Evolutionary conservation across 2,113 vertebrate genomes (phyloP).

Genomic region (Tachycineta bicolor): DNA sequence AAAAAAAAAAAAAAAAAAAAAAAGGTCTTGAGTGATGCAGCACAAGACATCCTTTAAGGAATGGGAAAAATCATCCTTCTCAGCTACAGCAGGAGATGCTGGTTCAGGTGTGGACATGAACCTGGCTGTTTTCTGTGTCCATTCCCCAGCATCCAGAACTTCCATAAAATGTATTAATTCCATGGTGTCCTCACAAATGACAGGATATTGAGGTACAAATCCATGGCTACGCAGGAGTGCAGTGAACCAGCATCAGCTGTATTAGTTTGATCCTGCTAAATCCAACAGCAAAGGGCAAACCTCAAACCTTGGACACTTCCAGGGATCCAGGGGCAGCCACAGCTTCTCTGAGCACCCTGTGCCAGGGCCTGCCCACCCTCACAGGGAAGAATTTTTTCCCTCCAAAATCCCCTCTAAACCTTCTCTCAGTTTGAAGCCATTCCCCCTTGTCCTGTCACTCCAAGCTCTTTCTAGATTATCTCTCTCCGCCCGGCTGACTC

Average conservation of each 20-base stretch:
- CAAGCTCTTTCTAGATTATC: background rate
- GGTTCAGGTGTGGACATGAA: fast-evolving
- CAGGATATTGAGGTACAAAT: fast-evolving
- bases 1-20: background rate
- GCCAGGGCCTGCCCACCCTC: background rate
- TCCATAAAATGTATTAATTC: background rate
- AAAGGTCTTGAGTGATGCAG: background rate
- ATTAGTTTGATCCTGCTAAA: background rate
- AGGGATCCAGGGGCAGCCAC: background rate
- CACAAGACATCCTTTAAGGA: background rate
- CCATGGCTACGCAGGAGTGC: fast-evolving
- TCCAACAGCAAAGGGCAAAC: background rate
- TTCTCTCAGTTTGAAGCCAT: background rate
- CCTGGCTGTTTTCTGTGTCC: background rate
- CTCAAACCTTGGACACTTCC: background rate
- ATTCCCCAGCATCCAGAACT: background rate
- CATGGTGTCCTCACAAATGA: fast-evolving
- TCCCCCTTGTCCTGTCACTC: background rate
- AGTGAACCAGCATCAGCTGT: background rate
- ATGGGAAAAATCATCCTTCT: background rate
- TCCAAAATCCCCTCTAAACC: background rate
- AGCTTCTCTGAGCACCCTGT: background rate
- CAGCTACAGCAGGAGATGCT: background rate
- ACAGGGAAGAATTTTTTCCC: background rate
- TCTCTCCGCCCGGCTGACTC: no score